Evolutionary conservation across 2,888 invertebrate species (phyloP).

Genomic region (Strigamia crassipes): DNA sequence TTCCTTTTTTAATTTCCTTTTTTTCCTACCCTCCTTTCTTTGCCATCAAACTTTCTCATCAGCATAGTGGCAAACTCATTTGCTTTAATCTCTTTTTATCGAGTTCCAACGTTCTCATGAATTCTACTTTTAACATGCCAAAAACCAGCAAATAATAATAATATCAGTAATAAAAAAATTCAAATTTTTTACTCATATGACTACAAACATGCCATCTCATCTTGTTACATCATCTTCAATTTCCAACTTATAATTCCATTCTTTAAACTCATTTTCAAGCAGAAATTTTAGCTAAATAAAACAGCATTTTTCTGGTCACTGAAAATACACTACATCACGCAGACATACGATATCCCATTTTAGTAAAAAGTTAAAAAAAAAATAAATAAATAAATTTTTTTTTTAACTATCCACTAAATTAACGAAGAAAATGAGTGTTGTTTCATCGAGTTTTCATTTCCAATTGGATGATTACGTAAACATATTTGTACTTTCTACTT

Average conservation of each 20-base stretch:
- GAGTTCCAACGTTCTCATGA: conserved; percentile 16
- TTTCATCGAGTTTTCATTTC: too few species aligned
- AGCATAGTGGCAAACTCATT: conserved; percentile 31
- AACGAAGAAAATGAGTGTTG: too few species aligned
- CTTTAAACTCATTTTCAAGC: background rate
- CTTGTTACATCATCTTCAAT: conserved; percentile 13
- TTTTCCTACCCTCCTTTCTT: background rate
- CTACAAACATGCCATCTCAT: background rate
- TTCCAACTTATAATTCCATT: background rate
- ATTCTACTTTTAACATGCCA: background rate
- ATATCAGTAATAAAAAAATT: background rate
- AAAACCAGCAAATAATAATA: background rate
- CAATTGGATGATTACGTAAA: too few species aligned
- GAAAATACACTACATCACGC: too few species aligned
- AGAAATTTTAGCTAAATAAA: background rate
- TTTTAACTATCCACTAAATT: too few species aligned
- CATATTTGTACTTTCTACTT: too few species aligned
- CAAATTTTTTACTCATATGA: background rate
- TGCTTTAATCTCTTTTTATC: conserved; percentile 14
- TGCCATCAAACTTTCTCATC: conserved; percentile 32
- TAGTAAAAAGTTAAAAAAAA: too few species aligned
- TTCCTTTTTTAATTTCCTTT: conserved; percentile 29
- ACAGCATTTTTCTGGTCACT: background rate
- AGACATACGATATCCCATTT: too few species aligned
- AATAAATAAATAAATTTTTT: too few species aligned